phyloP scores from a whole-genome alignment of 1,140 invertebrate species.

The Drosophila erecta region DNA sequence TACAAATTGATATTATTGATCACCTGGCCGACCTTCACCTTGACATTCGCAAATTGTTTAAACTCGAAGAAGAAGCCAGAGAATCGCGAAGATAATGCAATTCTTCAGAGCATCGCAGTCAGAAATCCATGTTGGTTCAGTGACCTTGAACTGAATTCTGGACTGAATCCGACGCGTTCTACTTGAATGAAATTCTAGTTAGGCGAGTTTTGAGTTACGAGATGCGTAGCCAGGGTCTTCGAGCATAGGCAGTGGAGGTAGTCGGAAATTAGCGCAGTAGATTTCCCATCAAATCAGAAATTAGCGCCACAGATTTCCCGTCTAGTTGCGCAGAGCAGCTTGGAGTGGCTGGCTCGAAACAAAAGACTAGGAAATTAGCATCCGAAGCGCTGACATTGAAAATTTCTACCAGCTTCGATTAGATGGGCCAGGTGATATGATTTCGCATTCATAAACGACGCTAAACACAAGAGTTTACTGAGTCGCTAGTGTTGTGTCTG shows the following conservation, averaged over 20 bases:
- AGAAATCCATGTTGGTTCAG: slow-evolving; percentile 4
- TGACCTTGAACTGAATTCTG: slow-evolving; percentile 64
- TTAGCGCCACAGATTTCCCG: slow-evolving; percentile 27
- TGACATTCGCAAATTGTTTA: slow-evolving; percentile 61
- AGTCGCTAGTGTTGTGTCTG: slow-evolving; percentile 54
- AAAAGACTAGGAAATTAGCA: slow-evolving; percentile 34
- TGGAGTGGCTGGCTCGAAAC: slow-evolving; percentile 7
- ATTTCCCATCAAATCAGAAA: slow-evolving; percentile 10
- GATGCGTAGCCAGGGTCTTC: slow-evolving; percentile 1
- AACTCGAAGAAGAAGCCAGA: slow-evolving; percentile 15
- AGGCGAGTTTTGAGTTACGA: slow-evolving; percentile 50
- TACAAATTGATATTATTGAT: slow-evolving; percentile 7
- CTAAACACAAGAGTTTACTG: slow-evolving; percentile 34
- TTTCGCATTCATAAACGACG: slow-evolving; percentile 31
- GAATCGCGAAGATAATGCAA: slow-evolving; percentile 31
- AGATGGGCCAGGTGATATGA: slow-evolving; percentile 45
- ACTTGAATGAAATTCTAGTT: slow-evolving; percentile 53
- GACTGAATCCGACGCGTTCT: slow-evolving; percentile 51
- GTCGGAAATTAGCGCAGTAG: not conserved
- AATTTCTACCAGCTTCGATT: slow-evolving; percentile 17
- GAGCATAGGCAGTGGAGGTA: not conserved
- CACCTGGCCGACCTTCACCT: slow-evolving; percentile 69
- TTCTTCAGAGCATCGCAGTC: slow-evolving; percentile 14
- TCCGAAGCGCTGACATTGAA: slow-evolving; percentile 38
- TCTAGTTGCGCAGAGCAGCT: slow-evolving; percentile 33